Conservation (phyloP, 2,888 invertebrate species). For the Aphelenchoides bicaudatus region DNA sequence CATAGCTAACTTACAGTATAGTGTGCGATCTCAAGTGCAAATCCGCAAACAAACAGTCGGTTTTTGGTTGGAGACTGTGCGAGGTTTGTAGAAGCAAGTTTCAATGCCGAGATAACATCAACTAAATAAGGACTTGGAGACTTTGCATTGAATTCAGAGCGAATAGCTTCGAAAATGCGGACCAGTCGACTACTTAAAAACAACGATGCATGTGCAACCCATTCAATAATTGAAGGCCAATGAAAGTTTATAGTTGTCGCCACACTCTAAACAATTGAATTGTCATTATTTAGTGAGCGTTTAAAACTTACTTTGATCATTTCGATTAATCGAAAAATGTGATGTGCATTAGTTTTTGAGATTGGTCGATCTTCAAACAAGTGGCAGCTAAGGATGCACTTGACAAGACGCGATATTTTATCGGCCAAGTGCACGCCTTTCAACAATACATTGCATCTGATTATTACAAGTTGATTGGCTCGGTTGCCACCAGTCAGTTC, state of each 20-base stretch:
- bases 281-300: background rate
- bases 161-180: constrained; percentile 28
- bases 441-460: constrained; percentile 19
- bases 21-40: constrained; percentile 41
- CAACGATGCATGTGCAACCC: constrained; percentile 26
- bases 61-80: constrained; percentile 22
- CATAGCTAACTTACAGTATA: constrained; percentile 31
- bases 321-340: constrained; percentile 40
- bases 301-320: constrained; percentile 30
- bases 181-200: constrained; percentile 24
- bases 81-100: constrained; percentile 26
- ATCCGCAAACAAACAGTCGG: constrained; percentile 29
- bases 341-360: constrained; percentile 31
- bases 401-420: constrained; percentile 68
- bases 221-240: constrained; percentile 38
- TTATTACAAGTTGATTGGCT: constrained; percentile 12
- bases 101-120: constrained; percentile 32
- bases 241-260: constrained; percentile 19
- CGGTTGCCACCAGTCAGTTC: background rate
- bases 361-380: constrained; percentile 58
- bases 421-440: constrained; percentile 72
- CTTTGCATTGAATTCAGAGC: constrained; percentile 42
- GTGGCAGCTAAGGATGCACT: constrained; percentile 71
- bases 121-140: constrained; percentile 21
- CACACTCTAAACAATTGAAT: constrained; percentile 23